phyloP scores from a whole-genome alignment of 2,888 invertebrate genomes.

The Phytoseiulus persimilis region DNA sequence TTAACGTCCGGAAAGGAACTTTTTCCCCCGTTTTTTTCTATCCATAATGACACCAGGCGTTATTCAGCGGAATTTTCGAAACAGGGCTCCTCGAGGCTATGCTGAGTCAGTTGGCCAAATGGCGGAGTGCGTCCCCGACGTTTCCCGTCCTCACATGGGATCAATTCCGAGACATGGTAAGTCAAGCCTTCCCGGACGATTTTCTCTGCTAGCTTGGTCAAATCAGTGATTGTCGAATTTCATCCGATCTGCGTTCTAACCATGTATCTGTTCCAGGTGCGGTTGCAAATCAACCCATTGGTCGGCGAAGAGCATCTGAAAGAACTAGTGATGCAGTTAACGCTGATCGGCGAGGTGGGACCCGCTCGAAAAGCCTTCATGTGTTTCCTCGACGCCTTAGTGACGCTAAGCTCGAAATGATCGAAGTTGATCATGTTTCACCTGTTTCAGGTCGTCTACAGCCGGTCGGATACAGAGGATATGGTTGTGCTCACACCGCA shows the following conservation, averaged over 20 bases:
- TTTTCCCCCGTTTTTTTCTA: too few species aligned
- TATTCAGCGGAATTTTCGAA: too few species aligned
- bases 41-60: too few species aligned
- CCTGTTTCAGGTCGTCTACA: background rate
- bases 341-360: slow-evolving; percentile 59
- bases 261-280: slow-evolving; percentile 46
- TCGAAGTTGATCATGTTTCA: background rate
- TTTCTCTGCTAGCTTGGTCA: too few species aligned
- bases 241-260: too few species aligned
- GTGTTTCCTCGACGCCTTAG: too few species aligned
- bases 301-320: slow-evolving; percentile 60
- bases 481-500: slow-evolving; percentile 60
- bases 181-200: background rate
- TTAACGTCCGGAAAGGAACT: slow-evolving; percentile 38
- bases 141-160: slow-evolving; percentile 60
- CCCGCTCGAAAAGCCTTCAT: background rate
- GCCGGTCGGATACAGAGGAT: slow-evolving; percentile 53
- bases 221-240: too few species aligned
- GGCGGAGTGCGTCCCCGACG: slow-evolving; percentile 55
- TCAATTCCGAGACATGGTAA: slow-evolving; percentile 55
- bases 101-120: slow-evolving; percentile 53
- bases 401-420: too few species aligned
- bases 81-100: slow-evolving; percentile 59
- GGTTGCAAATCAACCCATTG: slow-evolving; percentile 59
- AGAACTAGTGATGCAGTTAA: slow-evolving; percentile 59